Conservation (phyloP, 2,888 invertebrate genomes). For the Glaucopsyche alexis region DNA sequence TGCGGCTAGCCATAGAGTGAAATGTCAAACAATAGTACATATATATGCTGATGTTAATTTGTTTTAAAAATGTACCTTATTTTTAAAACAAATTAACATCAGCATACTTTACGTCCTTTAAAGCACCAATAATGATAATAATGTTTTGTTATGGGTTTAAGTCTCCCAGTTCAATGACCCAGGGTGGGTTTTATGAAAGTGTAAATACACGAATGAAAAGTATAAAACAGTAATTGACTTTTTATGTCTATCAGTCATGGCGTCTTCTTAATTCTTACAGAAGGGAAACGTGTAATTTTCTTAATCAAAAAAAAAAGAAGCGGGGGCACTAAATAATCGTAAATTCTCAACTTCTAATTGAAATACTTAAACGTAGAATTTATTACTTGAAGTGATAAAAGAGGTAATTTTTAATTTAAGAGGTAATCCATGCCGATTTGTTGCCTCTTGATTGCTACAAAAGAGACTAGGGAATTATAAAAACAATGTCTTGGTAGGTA, state of each 20-base stretch:
- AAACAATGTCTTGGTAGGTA: neutral
- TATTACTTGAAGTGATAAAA: neutral
- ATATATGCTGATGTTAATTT: too few species aligned
- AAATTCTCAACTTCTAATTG: neutral
- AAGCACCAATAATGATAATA: neutral
- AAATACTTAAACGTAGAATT: neutral
- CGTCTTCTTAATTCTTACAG: neutral
- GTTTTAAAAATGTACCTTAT: too few species aligned
- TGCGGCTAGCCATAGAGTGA: too few species aligned
- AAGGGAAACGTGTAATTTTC: neutral
- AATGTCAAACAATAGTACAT: too few species aligned
- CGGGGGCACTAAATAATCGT: neutral
- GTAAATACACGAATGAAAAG: neutral
- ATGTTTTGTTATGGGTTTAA: neutral
- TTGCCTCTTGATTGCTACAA: neutral
- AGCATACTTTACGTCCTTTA: neutral
- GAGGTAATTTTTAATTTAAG: neutral
- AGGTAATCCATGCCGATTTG: neutral
- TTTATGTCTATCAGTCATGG: neutral
- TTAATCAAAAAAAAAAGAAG: neutral
- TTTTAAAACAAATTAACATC: neutral
- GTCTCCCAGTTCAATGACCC: neutral
- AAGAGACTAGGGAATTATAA: neutral
- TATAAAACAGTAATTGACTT: slow-evolving; percentile 3
- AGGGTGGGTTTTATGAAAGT: neutral